Percentiles rank a stretch among this genome's conserved stretches.
Evolutionary conservation across 2,797 vertebrate species (phyloP).

Genomic region (Hemitrygon akajei): DNA sequence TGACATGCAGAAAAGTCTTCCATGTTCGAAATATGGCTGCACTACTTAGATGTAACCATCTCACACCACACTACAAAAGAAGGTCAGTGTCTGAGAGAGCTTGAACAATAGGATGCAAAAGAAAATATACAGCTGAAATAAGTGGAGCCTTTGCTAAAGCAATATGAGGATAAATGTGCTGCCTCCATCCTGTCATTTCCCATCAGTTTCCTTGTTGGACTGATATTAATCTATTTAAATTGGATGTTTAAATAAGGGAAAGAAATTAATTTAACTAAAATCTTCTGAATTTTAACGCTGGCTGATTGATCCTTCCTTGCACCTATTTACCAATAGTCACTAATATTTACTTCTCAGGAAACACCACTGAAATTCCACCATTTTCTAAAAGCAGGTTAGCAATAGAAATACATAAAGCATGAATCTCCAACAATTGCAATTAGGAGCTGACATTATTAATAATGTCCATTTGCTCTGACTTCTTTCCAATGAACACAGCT

Average conservation of each 20-base stretch:
- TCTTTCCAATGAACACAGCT: background rate
- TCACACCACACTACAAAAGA: background rate
- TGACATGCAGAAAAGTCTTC: slow-evolving; percentile 37
- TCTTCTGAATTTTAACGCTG: background rate
- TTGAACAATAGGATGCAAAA: background rate
- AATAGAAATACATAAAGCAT: background rate
- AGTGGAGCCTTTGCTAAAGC: background rate
- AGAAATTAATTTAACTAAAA: too few species aligned
- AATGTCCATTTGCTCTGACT: background rate
- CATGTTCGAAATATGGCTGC: background rate
- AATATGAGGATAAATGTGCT: background rate
- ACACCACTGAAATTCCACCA: background rate
- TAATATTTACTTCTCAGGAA: background rate
- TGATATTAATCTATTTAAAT: background rate
- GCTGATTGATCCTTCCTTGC: background rate
- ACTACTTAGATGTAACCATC: background rate
- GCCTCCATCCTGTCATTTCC: too few species aligned
- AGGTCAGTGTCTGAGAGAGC: background rate
- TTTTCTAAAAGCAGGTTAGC: background rate
- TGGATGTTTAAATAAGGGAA: too few species aligned
- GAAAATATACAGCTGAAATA: background rate
- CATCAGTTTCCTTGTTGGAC: background rate
- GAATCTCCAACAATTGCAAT: background rate
- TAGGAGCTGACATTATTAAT: background rate
- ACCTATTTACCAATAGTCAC: background rate